Percentiles rank a stretch among this genome's conserved stretches.
Evolutionary conservation across 2,888 invertebrate species (phyloP).

Genomic region (Rhorus exstirpatorius): DNA sequence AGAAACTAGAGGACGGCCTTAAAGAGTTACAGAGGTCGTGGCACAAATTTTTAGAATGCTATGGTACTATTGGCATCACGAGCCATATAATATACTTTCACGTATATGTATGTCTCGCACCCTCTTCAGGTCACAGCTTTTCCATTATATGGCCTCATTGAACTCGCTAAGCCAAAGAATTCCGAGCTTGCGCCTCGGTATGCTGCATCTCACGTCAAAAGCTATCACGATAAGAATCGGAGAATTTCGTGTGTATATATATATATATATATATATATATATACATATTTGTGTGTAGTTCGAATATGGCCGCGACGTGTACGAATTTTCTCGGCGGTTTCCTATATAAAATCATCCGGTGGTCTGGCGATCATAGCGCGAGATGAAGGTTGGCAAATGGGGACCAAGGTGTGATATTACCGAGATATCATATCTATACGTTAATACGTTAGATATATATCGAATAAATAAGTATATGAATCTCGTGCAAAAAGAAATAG

Average conservation of each 20-base stretch:
- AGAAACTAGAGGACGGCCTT: too few species aligned
- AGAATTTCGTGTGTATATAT: background rate
- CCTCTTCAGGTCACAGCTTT: background rate
- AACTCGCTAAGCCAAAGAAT: conserved; percentile 21
- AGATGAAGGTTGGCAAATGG: background rate
- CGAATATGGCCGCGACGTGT: background rate
- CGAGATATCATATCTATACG: background rate
- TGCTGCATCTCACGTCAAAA: conserved; percentile 19
- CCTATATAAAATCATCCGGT: background rate
- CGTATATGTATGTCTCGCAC: background rate
- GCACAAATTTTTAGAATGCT: conserved; percentile 18
- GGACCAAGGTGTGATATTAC: background rate
- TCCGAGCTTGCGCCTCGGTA: background rate
- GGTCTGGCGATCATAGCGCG: background rate
- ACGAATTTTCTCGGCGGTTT: background rate
- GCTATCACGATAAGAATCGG: conserved; percentile 42
- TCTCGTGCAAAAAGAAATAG: too few species aligned
- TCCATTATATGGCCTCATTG: conserved; percentile 38
- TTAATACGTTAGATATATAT: too few species aligned
- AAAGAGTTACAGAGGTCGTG: background rate
- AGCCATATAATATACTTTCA: background rate
- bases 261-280: background rate
- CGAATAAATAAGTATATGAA: too few species aligned
- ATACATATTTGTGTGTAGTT: background rate
- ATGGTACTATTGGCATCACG: conserved; percentile 16